Evolutionary conservation across 1,140 invertebrate species (phyloP).

Genomic region (Drosophila ogumai): DNA sequence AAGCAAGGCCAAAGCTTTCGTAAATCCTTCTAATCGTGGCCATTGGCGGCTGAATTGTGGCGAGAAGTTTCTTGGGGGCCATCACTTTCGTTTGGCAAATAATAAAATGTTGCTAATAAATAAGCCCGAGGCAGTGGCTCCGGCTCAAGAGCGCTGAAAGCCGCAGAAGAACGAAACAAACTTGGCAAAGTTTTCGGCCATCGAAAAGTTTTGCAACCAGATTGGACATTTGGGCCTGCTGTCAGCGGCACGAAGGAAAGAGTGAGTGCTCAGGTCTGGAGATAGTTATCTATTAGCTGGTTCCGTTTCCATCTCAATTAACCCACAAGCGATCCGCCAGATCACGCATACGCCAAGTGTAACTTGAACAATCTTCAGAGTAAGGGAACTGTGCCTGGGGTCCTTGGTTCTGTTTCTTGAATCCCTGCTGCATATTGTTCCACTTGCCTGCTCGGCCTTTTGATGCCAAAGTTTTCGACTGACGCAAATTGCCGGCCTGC

Average conservation of each 20-base stretch:
- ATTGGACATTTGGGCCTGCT: slow-evolving; percentile 51
- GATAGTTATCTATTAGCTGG: slow-evolving; percentile 32
- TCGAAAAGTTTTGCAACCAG: slow-evolving; percentile 59
- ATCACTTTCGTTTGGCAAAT: slow-evolving; percentile 54
- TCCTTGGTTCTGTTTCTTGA: background rate
- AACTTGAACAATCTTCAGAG: slow-evolving; percentile 22
- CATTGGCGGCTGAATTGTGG: slow-evolving; percentile 3
- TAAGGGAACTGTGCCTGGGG: slow-evolving; percentile 19
- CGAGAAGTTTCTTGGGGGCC: slow-evolving; percentile 38
- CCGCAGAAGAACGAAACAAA: slow-evolving; percentile 47
- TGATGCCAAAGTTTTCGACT: slow-evolving; percentile 53
- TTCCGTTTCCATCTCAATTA: slow-evolving; percentile 41
- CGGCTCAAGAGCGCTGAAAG: slow-evolving; percentile 19
- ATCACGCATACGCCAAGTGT: slow-evolving; percentile 46
- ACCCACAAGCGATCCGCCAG: slow-evolving; percentile 6
- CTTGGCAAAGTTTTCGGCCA: slow-evolving; percentile 56
- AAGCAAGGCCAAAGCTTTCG: background rate
- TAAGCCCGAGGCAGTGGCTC: slow-evolving; percentile 39
- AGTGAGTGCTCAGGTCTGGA: slow-evolving; percentile 16
- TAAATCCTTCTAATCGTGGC: slow-evolving; percentile 45
- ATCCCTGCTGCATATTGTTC: slow-evolving; percentile 61
- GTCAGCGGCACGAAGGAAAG: slow-evolving; percentile 22
- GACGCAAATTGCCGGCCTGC: slow-evolving; percentile 31
- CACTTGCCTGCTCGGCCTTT: slow-evolving; percentile 54
- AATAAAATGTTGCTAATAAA: slow-evolving; percentile 81